Evolutionary conservation across 2,888 invertebrate genomes (phyloP).

Genomic region (Drosophila longiperda): DNA sequence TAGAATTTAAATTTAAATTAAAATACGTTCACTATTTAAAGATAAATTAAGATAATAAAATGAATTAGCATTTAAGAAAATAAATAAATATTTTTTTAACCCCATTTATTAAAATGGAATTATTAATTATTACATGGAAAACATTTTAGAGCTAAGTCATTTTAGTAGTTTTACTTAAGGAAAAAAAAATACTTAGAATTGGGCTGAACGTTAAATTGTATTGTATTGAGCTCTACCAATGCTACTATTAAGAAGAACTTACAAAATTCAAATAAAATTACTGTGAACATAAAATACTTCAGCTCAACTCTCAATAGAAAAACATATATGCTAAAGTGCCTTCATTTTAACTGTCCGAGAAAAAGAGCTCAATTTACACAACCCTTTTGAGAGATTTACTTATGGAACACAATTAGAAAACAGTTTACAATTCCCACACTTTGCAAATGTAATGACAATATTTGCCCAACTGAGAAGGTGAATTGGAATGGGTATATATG

Average conservation of each 20-base stretch:
- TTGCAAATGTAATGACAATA: slow-evolving; percentile 18
- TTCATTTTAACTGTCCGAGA: background rate
- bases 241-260: background rate
- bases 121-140: too few species aligned
- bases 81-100: background rate
- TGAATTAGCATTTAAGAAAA: background rate
- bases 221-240: background rate
- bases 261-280: background rate
- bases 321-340: background rate
- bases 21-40: background rate
- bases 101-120: too few species aligned
- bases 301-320: background rate
- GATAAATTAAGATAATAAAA: background rate
- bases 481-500: slow-evolving; percentile 21
- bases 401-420: slow-evolving; percentile 28
- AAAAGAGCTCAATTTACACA: background rate
- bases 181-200: background rate
- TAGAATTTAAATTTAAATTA: too few species aligned
- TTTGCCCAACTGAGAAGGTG: slow-evolving; percentile 28
- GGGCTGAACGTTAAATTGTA: background rate
- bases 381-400: slow-evolving; percentile 4
- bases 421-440: slow-evolving; percentile 30
- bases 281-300: background rate
- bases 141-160: background rate
- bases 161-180: too few species aligned